Evolutionary conservation across 2,113 vertebrate species (phyloP).

Genomic region (Phyllopteryx taeniolatus): DNA sequence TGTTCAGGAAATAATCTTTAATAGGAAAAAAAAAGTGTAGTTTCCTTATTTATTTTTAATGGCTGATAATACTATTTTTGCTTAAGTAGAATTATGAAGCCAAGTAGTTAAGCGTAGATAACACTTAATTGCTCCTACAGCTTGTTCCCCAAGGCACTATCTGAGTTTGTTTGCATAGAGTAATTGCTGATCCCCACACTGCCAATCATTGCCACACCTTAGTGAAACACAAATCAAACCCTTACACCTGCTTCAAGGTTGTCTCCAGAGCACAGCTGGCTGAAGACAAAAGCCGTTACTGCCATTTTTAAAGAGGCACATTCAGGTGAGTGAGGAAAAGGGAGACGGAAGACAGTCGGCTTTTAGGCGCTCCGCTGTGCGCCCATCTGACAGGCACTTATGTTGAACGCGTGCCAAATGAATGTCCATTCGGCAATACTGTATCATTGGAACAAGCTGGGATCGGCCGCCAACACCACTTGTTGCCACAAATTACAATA

Average conservation of each 20-base stretch:
- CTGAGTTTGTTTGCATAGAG: slow-evolving; percentile 8
- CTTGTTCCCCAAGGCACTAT: slow-evolving; percentile 3
- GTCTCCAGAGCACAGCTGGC: background rate
- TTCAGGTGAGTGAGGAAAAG: background rate
- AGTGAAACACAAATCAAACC: background rate
- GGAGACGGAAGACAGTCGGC: background rate
- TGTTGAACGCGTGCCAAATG: background rate
- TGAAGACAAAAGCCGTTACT: background rate
- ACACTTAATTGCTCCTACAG: background rate
- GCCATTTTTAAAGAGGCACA: background rate
- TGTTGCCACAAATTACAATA: background rate
- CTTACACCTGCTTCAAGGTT: background rate
- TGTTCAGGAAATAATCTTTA: too few relatives aligned
- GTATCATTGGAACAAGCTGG: background rate
- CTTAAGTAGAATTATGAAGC: background rate
- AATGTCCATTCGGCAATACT: background rate
- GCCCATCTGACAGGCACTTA: slow-evolving; percentile 10
- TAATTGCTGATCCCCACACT: background rate
- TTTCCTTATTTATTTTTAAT: background rate
- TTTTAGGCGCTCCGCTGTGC: background rate
- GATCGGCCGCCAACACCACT: background rate
- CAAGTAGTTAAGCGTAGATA: background rate
- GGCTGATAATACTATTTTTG: background rate
- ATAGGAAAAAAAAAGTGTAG: too few relatives aligned
- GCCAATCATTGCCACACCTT: background rate